Evolutionary conservation across 92 coral and sea anemone genomes (phyloP).

Genomic region (Phenganax subtilis): DNA sequence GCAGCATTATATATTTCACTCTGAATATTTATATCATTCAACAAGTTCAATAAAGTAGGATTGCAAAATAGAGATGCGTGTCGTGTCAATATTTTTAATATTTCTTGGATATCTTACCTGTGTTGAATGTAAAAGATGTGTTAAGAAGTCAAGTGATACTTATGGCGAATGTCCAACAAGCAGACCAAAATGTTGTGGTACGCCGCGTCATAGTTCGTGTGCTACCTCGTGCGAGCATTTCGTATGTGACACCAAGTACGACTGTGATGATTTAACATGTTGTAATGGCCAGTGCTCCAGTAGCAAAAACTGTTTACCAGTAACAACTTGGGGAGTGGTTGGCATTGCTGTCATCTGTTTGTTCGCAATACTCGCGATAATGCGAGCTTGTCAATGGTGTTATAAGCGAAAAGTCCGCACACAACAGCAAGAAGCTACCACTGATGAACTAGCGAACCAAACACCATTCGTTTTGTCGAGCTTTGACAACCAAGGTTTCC

Average conservation of each 20-base stretch:
- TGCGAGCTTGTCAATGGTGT: constrained; percentile 4
- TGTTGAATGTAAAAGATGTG: not conserved
- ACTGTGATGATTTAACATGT: constrained; percentile 33
- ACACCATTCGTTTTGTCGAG: not conserved
- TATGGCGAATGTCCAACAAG: not conserved
- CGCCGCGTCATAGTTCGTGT: constrained; percentile 1
- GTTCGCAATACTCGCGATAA: not conserved
- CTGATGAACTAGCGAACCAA: not conserved
- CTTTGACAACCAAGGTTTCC: constrained; percentile 10
- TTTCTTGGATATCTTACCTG: not conserved
- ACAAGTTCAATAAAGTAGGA: not conserved
- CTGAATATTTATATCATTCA: not conserved
- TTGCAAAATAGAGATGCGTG: not conserved
- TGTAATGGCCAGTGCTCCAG: constrained; percentile 8
- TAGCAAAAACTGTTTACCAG: constrained; percentile 8
- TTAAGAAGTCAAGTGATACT: not conserved
- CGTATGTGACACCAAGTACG: constrained; percentile 12
- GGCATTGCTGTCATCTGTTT: constrained; percentile 1
- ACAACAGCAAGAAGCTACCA: not conserved
- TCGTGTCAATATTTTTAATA: not conserved
- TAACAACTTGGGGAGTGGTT: constrained; percentile 22
- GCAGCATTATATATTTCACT: not conserved
- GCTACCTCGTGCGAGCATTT: constrained; percentile 18
- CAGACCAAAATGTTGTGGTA: constrained; percentile 8
- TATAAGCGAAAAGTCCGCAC: not conserved